These are phyloP conservation scores for Prionailurus viverrinus DNA, from an alignment of 2,113 vertebrate genomes.

Conservation along the genomic window DNA sequence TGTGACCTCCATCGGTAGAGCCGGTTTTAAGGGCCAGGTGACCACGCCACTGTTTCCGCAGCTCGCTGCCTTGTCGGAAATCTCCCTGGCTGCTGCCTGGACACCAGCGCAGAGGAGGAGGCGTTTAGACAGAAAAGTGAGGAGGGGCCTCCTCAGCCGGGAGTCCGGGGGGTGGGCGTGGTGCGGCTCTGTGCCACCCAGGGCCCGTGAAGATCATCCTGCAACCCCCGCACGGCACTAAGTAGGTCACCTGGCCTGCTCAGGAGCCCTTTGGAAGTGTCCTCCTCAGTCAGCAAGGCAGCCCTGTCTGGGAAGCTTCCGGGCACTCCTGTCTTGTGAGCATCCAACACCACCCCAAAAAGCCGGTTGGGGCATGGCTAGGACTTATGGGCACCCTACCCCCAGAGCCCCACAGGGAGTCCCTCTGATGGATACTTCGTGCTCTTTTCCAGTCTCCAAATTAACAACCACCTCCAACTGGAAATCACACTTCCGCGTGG, in stretches of 20 bases:
- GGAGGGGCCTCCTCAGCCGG: background rate
- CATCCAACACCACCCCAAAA: background rate
- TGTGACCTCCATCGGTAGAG: fast-evolving
- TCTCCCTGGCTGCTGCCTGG: background rate
- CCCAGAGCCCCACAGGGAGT: background rate
- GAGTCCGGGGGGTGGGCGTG: background rate
- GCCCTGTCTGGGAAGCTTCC: background rate
- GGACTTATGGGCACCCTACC: background rate
- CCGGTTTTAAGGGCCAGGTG: no score
- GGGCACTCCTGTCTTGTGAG: background rate
- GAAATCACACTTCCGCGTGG: background rate
- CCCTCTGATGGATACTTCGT: background rate
- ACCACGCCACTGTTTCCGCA: fast-evolving
- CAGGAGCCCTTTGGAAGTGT: background rate
- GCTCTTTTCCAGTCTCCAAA: background rate
- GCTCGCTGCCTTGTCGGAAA: background rate
- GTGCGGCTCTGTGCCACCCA: background rate
- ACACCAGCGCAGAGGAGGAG: background rate
- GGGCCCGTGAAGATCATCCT: background rate
- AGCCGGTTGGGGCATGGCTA: background rate
- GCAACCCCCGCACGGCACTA: fast-evolving
- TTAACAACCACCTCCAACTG: background rate
- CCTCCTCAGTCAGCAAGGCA: background rate
- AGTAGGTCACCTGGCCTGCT: background rate
- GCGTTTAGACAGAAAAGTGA: fast-evolving